These are phyloP conservation scores for Coremacera marginata DNA, from an alignment of 2,888 invertebrate species.

Conservation along the genomic window DNA sequence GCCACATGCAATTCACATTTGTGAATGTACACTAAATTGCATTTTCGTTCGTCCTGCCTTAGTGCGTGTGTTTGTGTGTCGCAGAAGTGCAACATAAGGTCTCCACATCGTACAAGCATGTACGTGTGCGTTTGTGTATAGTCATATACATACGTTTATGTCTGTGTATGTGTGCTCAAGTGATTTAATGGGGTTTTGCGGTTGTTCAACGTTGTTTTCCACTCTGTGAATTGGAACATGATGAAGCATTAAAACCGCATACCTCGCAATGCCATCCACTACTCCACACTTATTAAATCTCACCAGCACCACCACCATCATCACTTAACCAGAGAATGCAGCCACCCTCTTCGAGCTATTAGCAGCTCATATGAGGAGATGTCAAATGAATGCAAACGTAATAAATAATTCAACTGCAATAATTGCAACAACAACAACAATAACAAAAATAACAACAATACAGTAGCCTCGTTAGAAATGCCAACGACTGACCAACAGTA, in stretches of 20 bases:
- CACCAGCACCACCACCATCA: background rate
- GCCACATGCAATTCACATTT: background rate
- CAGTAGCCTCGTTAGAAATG: background rate
- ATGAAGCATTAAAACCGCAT: background rate
- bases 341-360: background rate
- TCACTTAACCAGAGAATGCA: too few relatives aligned
- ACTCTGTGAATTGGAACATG: slow-evolving; percentile 8
- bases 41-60: slow-evolving; percentile 12
- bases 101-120: background rate
- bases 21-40: slow-evolving; percentile 24
- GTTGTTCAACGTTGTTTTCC: slow-evolving; percentile 20
- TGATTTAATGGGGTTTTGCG: slow-evolving; percentile 37
- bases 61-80: background rate
- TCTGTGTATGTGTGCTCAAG: slow-evolving; percentile 6
- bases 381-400: slow-evolving; percentile 32
- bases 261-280: background rate
- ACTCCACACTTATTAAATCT: background rate
- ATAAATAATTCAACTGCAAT: slow-evolving; percentile 31
- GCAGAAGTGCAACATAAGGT: background rate
- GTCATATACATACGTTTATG: background rate
- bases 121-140: background rate
- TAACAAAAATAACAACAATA: background rate
- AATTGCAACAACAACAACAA: slow-evolving; percentile 17
- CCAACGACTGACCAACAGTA: background rate
- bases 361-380: slow-evolving; percentile 20